Percentiles rank a stretch among this genome's conserved stretches.
Conservation (phyloP, 2,888 invertebrate genomes). For the Dasysyrphus tricinctus region DNA sequence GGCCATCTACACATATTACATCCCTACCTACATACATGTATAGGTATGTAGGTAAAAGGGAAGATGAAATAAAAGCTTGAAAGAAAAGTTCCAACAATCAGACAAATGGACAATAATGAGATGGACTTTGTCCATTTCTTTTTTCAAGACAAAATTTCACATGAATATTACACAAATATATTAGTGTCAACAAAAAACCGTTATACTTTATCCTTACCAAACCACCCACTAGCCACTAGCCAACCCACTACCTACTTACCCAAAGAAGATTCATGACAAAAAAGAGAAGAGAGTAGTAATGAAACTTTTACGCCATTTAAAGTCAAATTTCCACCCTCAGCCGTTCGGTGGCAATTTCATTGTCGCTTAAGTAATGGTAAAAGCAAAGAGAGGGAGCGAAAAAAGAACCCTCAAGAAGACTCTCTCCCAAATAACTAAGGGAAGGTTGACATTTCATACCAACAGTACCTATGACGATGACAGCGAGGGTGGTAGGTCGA, state of each 20-base stretch:
- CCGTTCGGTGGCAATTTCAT: not conserved
- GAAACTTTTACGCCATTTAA: conserved; percentile 70
- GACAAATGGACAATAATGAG: conserved; percentile 74
- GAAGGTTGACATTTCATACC: conserved; percentile 39
- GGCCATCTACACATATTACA: not conserved
- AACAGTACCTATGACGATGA: conserved; percentile 35
- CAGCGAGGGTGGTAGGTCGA: conserved; percentile 74
- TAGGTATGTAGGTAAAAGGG: not conserved
- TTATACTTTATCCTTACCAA: conserved; percentile 36
- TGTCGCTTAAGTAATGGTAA: not conserved
- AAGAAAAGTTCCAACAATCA: conserved; percentile 69
- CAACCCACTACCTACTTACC: not conserved
- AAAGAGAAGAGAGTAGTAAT: conserved; percentile 34
- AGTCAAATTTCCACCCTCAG: conserved; percentile 70
- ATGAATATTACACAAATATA: conserved; percentile 58
- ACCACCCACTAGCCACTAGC: not conserved
- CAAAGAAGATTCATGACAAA: conserved; percentile 17
- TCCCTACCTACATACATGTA: not conserved
- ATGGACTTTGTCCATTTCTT: conserved; percentile 69
- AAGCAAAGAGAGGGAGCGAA: conserved; percentile 11
- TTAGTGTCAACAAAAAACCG: conserved; percentile 34
- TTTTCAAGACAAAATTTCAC: conserved; percentile 7
- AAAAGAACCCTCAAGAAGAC: conserved; percentile 46
- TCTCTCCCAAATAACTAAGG: conserved; percentile 7
- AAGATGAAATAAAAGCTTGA: not conserved